Conservation (phyloP, 2,888 invertebrate species). For the Lasioglossum figueresi region DNA sequence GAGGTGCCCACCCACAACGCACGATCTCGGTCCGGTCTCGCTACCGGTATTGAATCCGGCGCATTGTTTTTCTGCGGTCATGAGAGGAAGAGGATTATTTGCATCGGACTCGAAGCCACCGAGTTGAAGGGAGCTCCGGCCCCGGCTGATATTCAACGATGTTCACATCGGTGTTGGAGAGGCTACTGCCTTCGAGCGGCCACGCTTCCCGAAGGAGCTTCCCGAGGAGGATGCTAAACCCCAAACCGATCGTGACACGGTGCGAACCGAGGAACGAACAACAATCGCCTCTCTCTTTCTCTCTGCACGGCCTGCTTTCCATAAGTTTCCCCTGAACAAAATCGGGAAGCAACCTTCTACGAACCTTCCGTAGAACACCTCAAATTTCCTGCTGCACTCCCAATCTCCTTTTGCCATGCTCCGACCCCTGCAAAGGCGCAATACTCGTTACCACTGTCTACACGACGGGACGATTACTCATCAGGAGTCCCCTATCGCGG, state of each 20-base stretch:
- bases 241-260: slow-evolving; percentile 21
- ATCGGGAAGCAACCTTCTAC: neutral
- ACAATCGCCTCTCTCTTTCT: neutral
- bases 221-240: neutral
- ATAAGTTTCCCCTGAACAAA: neutral
- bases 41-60: slow-evolving; percentile 84
- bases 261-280: slow-evolving; percentile 6
- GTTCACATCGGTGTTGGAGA: slow-evolving; percentile 38
- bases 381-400: neutral
- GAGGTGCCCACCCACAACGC: slow-evolving; percentile 83
- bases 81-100: slow-evolving; percentile 81
- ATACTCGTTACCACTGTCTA: neutral
- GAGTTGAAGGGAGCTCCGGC: slow-evolving; percentile 56
- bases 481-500: neutral
- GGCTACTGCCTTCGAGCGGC: slow-evolving; percentile 23
- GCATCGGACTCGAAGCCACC: slow-evolving; percentile 74
- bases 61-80: slow-evolving; percentile 83
- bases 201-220: slow-evolving; percentile 24
- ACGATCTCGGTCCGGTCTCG: slow-evolving; percentile 80
- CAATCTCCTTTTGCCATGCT: too few species aligned
- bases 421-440: too few species aligned
- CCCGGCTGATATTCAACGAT: slow-evolving; percentile 54
- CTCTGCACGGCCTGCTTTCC: neutral
- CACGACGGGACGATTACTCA: neutral
- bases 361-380: neutral